These are phyloP conservation scores for Cydia pomonella DNA, from an alignment of 1,140 invertebrate genomes.

Conservation along the genomic window DNA sequence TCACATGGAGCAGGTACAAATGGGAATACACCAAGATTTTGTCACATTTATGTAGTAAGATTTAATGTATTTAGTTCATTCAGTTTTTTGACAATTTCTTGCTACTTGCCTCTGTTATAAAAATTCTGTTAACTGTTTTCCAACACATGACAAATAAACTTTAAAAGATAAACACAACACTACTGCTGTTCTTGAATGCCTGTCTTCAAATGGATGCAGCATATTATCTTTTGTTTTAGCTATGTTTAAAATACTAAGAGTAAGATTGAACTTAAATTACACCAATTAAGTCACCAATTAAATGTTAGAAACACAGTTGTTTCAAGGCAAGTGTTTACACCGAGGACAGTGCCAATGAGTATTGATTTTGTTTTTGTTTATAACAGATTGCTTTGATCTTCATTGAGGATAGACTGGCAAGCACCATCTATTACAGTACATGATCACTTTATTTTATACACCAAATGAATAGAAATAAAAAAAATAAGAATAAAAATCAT, in stretches of 20 bases:
- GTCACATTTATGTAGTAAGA: no score
- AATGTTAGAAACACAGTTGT: background rate
- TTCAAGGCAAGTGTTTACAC: background rate
- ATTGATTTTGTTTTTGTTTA: background rate
- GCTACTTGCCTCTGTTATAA: background rate
- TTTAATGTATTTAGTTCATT: no score
- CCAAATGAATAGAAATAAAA: background rate
- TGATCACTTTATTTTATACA: no score
- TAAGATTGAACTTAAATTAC: background rate
- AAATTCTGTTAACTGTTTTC: background rate
- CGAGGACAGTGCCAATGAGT: background rate
- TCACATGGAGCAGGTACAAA: no score
- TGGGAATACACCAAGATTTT: no score
- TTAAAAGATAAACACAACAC: background rate
- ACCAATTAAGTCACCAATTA: background rate
- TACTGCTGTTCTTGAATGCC: background rate
- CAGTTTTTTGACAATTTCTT: no score
- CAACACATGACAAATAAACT: background rate
- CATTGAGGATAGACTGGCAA: background rate
- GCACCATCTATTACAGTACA: no score
- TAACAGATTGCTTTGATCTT: constrained; percentile 1
- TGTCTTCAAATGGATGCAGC: background rate
- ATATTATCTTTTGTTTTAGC: background rate
- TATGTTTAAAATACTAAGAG: no score
- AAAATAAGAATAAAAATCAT: background rate